A percentile compares a stretch with the other conserved stretches of the same genome.
Evolutionary conservation across 2,888 invertebrate species (phyloP).

Genomic region (Sympetrum striolatum): DNA sequence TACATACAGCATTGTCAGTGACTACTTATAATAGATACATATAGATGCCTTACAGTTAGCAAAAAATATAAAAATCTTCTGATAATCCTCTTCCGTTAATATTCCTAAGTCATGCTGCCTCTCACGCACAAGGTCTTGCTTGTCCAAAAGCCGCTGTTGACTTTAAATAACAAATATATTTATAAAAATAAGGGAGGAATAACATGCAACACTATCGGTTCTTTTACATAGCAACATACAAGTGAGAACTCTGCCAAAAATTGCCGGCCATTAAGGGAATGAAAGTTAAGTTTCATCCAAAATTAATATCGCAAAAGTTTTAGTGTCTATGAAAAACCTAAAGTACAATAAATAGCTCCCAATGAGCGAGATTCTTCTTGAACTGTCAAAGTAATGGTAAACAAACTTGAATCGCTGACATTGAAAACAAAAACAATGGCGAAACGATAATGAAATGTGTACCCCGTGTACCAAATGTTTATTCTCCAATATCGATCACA

Average conservation of each 20-base stretch:
- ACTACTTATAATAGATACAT: background rate
- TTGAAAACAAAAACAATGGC: background rate
- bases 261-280: conserved; percentile 88
- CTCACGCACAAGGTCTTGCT: conserved; percentile 92
- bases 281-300: background rate
- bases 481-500: background rate
- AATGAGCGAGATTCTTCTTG: background rate
- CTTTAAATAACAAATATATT: conserved; percentile 60
- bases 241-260: conserved; percentile 99
- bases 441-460: background rate
- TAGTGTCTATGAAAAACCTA: background rate
- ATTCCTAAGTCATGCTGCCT: conserved; percentile 88
- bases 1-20: too few species aligned
- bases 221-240: conserved; percentile 65
- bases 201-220: background rate
- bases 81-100: conserved; percentile 94
- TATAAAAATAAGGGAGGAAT: conserved; percentile 45
- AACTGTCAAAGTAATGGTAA: background rate
- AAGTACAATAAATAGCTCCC: background rate
- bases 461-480: background rate
- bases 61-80: conserved; percentile 98
- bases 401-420: background rate
- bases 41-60: conserved; percentile 77
- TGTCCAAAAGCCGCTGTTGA: conserved; percentile 98
- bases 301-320: background rate